Percentiles rank a stretch among this genome's conserved stretches.
These are phyloP conservation scores for Pristionchus entomophagus DNA, from an alignment of 2,888 invertebrate species.

Conservation along the genomic window DNA sequence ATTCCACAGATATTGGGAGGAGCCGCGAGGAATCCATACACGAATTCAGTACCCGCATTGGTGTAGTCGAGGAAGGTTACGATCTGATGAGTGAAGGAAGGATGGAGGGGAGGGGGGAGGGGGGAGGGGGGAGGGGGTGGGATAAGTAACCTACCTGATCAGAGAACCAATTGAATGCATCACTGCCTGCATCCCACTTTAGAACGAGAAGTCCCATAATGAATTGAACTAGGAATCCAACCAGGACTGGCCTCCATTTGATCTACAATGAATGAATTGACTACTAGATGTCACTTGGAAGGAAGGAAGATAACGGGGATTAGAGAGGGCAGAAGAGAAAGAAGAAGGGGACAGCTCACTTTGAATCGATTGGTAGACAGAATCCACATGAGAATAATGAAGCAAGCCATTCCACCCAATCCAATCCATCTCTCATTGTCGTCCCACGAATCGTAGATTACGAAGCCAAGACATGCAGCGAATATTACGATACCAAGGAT, in stretches of 20 bases:
- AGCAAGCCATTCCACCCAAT: constrained; percentile 69
- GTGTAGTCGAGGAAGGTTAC: constrained; percentile 87
- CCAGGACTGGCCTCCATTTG: constrained; percentile 85
- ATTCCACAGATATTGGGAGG: constrained; percentile 74
- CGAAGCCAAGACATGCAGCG: constrained; percentile 52
- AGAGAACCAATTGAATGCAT: constrained; percentile 80
- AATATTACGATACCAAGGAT: constrained; percentile 52
- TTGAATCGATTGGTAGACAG: constrained; percentile 63
- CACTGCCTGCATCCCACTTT: constrained; percentile 81
- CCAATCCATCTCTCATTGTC: constrained; percentile 67
- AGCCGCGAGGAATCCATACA: constrained; percentile 82
- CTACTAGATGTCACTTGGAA: background rate
- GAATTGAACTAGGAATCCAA: constrained; percentile 89
- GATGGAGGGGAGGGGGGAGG: background rate
- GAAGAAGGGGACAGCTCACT: background rate
- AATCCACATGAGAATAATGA: constrained; percentile 67
- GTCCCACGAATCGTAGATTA: constrained; percentile 60
- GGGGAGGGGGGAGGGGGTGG: background rate
- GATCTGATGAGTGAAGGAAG: constrained; percentile 49
- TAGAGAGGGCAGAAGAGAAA: background rate
- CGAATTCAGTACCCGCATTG: constrained; percentile 85
- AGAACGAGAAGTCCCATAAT: constrained; percentile 88
- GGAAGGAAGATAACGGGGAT: background rate
- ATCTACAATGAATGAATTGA: constrained; percentile 71
- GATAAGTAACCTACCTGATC: constrained; percentile 81